Percentiles rank a stretch among this genome's conserved stretches.
These are phyloP conservation scores for Lamellibrachia columna DNA, from an alignment of 2,888 invertebrate species.

Conservation along the genomic window DNA sequence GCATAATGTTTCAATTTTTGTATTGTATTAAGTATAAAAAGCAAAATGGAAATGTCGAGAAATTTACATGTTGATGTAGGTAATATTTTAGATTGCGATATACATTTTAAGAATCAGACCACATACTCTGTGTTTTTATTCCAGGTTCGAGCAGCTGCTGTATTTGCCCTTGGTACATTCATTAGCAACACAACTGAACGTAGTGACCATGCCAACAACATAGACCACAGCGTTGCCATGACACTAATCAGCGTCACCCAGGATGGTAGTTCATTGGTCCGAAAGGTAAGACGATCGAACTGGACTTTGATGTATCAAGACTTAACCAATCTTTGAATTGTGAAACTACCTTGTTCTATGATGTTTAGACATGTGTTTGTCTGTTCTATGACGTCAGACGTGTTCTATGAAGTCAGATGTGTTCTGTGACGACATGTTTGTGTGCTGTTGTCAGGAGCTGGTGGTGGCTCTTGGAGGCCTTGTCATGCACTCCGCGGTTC, in stretches of 20 bases:
- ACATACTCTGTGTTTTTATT: background rate
- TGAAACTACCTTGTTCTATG: background rate
- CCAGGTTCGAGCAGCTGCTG: conserved; percentile 88
- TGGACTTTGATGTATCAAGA: background rate
- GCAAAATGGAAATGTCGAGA: background rate
- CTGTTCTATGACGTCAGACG: background rate
- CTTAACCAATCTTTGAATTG: background rate
- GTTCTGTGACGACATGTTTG: too few species aligned
- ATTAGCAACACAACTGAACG: conserved; percentile 81
- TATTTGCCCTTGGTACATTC: conserved; percentile 94
- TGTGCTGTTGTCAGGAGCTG: conserved; percentile 70
- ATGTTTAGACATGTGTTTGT: background rate
- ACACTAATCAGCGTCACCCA: conserved; percentile 80
- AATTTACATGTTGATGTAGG: background rate
- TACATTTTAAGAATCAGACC: too few species aligned
- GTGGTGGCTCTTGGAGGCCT: conserved; percentile 88
- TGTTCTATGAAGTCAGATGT: background rate
- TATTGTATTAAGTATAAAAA: background rate
- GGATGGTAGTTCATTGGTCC: conserved; percentile 89
- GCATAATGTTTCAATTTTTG: background rate
- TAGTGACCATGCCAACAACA: conserved; percentile 91
- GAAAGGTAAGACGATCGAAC: conserved; percentile 69
- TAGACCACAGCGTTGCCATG: conserved; percentile 92
- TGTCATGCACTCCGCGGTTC: conserved; percentile 70
- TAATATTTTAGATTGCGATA: too few species aligned